phyloP scores from a whole-genome alignment of 2,888 invertebrate genomes.

The Digitonthophagus gazella region DNA sequence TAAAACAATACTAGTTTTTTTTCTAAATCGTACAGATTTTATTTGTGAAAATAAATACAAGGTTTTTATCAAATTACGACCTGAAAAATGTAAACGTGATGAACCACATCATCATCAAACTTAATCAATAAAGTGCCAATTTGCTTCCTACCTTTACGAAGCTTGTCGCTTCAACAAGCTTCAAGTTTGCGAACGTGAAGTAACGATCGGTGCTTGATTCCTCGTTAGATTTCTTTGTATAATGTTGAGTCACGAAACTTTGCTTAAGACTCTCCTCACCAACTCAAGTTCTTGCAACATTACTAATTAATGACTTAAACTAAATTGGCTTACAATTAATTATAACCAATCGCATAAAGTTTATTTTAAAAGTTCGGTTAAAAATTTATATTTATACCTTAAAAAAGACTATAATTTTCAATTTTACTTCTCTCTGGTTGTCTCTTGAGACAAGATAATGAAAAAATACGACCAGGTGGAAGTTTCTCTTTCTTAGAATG shows the following conservation, averaged over 20 bases:
- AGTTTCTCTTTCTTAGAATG: neutral
- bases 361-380: too few relatives aligned
- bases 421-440: neutral
- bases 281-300: too few relatives aligned
- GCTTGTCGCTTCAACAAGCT: neutral
- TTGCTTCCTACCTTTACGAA: neutral
- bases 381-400: neutral
- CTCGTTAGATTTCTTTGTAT: neutral
- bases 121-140: neutral
- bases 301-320: too few relatives aligned
- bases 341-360: too few relatives aligned
- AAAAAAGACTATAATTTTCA: neutral
- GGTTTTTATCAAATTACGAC: too few relatives aligned
- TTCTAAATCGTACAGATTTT: too few relatives aligned
- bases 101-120: neutral
- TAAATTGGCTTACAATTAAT: too few relatives aligned
- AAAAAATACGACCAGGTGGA: neutral
- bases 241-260: neutral
- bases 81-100: too few relatives aligned
- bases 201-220: neutral
- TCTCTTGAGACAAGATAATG: neutral
- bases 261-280: too few relatives aligned
- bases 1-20: too few relatives aligned
- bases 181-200: neutral
- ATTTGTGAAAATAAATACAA: too few relatives aligned